Conservation (phyloP, 2,113 vertebrate species). For the Paratilapia polleni region DNA sequence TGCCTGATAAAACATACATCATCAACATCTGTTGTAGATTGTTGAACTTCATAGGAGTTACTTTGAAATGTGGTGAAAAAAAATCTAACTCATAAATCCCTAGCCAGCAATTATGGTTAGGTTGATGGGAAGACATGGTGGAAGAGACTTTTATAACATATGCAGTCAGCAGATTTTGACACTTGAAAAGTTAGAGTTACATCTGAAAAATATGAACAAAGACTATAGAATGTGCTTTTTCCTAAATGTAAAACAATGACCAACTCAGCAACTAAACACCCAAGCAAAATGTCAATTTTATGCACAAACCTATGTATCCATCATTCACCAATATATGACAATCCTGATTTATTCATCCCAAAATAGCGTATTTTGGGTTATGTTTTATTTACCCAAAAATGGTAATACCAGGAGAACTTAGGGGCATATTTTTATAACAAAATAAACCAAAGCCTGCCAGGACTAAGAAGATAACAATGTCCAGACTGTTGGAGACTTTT, state of each 20-base stretch:
- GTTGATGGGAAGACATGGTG: slow-evolving; percentile 22
- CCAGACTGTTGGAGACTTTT: slow-evolving; percentile 18
- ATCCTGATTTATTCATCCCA: neutral
- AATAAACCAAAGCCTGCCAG: slow-evolving; percentile 5
- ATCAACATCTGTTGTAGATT: slow-evolving; percentile 50
- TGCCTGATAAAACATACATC: slow-evolving; percentile 13
- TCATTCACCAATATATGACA: neutral
- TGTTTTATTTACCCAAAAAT: slow-evolving; percentile 50
- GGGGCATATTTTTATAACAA: slow-evolving; percentile 13
- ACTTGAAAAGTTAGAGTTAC: neutral
- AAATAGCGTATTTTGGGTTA: slow-evolving; percentile 5
- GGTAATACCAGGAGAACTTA: neutral
- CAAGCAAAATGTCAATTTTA: neutral
- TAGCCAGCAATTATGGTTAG: slow-evolving; percentile 15
- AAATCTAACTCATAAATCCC: neutral
- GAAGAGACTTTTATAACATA: slow-evolving; percentile 7
- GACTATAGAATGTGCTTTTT: neutral
- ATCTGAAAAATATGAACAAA: neutral
- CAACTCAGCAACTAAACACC: neutral
- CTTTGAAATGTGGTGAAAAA: neutral
- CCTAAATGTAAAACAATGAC: neutral
- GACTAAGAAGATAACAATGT: slow-evolving; percentile 1
- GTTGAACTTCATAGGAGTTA: slow-evolving; percentile 31
- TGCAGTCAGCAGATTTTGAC: slow-evolving; percentile 16
- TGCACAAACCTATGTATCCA: neutral